These are phyloP conservation scores for Shinisaurus crocodilurus DNA, from an alignment of 2,113 vertebrate species.

Conservation along the genomic window DNA sequence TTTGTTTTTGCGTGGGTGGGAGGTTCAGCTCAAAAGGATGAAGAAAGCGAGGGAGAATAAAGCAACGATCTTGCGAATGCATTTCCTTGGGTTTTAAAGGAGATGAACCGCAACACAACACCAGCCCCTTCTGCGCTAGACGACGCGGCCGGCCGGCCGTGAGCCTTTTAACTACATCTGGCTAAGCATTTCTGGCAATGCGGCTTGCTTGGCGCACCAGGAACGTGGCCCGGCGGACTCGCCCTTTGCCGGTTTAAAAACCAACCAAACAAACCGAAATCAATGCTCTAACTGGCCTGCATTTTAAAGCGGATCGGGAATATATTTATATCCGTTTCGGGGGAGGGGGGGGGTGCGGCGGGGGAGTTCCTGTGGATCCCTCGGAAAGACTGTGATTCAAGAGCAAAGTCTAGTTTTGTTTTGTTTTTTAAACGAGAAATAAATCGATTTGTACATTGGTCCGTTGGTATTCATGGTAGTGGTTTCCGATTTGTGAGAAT, in stretches of 20 bases:
- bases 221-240: too few species aligned
- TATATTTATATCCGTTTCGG: neutral
- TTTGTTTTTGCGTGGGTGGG: constrained; percentile 59
- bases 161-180: too few species aligned
- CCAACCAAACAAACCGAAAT: too few species aligned
- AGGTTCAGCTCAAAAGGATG: constrained; percentile 53
- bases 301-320: neutral
- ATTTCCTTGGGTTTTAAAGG: constrained; percentile 77
- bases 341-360: neutral
- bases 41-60: constrained; percentile 69
- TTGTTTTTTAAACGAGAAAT: neutral
- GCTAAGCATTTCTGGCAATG: too few species aligned
- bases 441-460: neutral
- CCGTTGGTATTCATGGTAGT: neutral
- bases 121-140: constrained; percentile 65
- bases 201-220: too few species aligned
- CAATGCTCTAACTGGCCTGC: neutral
- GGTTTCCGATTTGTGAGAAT: neutral
- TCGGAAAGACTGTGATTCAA: neutral
- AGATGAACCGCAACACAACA: constrained; percentile 77
- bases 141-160: neutral
- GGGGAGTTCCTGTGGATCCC: neutral
- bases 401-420: too few species aligned
- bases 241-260: too few species aligned
- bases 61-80: constrained; percentile 85